Evolutionary conservation across 2,113 vertebrate species (phyloP), one percentile per base, ranked within the genome.

Genomic region (Oenanthe melanoleuca): DNA sequence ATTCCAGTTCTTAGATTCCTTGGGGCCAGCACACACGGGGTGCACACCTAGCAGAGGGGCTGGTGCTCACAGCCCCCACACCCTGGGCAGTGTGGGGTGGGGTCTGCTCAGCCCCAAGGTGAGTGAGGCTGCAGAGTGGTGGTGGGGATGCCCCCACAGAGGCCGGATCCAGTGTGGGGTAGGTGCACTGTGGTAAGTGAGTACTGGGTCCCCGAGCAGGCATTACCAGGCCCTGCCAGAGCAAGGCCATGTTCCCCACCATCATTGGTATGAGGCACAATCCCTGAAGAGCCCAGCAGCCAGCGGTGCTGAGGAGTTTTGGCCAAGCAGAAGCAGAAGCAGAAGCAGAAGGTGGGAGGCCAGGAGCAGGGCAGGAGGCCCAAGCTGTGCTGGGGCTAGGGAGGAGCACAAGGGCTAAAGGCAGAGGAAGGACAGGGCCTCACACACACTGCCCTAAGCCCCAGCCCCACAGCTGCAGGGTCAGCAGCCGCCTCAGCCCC

Each of bases 1-100:
- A 83, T 60, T 94, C 92, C 90, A 96, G 94, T 95, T 92, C 70
- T 94, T 85, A 52, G 80, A 85, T 86, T 87, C 74, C 29, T 65
- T 6, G 8, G 77, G 56, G 74, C 63, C 75, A 71, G 66, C 65
- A 25, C 4, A 21, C 56, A 23, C 60, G 60, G 49, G 71, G 29
- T 26, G 66, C 71, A 42, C 29, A 42, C 29, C 13, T 0, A 19
- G 45, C 14, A 0, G 18, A 21, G 40, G 65, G 86, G 53, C 50
- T 53, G 49, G n/a, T 63, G 77, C 38, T 52, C 5, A 17, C n/a
- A 53, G 79, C 60, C 47, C 34, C 40, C 6, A 1, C 1, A 8
- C 1, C 1, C 29, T 28, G 88, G 63, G 25, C 2, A 6, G n/a
- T 19, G 45, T 18, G 16, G 57, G 37, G 59, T 29, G 23, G 40